Evolutionary conservation across 2,888 invertebrate species (phyloP).

Genomic region (Ochropleura plecta): DNA sequence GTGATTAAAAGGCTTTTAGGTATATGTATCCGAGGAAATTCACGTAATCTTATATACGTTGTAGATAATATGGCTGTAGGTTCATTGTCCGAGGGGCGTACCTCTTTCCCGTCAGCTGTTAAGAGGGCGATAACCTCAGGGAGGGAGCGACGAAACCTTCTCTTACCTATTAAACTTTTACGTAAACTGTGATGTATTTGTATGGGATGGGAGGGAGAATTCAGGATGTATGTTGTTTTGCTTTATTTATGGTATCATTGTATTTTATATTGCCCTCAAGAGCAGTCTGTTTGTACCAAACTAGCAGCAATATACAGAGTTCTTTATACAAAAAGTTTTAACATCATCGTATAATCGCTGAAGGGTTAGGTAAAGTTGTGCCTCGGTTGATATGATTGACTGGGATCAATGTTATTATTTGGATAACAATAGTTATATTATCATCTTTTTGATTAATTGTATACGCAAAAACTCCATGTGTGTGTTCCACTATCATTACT

Average conservation of each 20-base stretch:
- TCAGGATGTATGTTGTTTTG: constrained; percentile 28
- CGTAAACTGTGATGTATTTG: constrained; percentile 53
- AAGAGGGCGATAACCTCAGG: constrained; percentile 79
- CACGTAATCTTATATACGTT: constrained; percentile 55
- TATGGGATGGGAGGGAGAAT: constrained; percentile 30
- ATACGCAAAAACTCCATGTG: background rate
- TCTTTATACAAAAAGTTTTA: background rate
- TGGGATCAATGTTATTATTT: too few species aligned
- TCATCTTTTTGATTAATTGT: background rate
- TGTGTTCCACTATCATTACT: constrained; percentile 14
- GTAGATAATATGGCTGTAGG: constrained; percentile 67
- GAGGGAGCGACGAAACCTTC: constrained; percentile 64
- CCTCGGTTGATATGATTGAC: background rate
- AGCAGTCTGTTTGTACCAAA: background rate
- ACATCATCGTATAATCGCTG: background rate
- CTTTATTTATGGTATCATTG: constrained; percentile 23
- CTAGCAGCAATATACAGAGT: background rate
- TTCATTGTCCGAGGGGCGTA: constrained; percentile 80
- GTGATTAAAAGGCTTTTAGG: constrained; percentile 54
- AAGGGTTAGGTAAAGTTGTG: background rate
- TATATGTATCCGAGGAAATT: constrained; percentile 40
- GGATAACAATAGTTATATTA: background rate
- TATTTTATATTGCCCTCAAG: constrained; percentile 2
- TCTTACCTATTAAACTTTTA: constrained; percentile 61
- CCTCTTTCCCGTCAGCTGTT: constrained; percentile 84